Percentiles rank a stretch among this genome's conserved stretches.
phyloP scores from a whole-genome alignment of 2,797 vertebrate species.

The Typhlichthys eigenmanni region DNA sequence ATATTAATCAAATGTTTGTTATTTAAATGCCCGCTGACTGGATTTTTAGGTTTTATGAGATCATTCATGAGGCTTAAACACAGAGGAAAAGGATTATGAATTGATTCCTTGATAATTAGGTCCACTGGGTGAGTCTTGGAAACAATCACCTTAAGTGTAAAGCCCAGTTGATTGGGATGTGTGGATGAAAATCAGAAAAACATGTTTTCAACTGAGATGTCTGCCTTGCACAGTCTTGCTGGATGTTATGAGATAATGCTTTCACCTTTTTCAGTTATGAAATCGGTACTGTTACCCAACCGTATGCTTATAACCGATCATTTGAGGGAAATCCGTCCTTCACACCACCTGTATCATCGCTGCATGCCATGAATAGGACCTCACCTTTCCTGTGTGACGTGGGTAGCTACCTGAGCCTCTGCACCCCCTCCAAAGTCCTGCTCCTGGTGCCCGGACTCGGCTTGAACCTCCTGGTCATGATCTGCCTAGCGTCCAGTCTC shows the following conservation, averaged over 20 bases:
- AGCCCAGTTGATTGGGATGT: conserved; percentile 49
- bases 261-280: neutral
- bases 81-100: conserved; percentile 64
- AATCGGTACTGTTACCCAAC: conserved; percentile 7
- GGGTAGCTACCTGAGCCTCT: conserved; percentile 57
- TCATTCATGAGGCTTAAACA: conserved; percentile 55
- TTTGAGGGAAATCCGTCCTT: conserved; percentile 4
- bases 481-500: conserved; percentile 51
- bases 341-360: conserved; percentile 10
- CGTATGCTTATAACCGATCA: conserved; percentile 7
- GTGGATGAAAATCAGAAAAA: conserved; percentile 34
- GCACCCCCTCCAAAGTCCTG: conserved; percentile 56
- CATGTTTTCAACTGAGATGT: conserved; percentile 46
- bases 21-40: conserved; percentile 45
- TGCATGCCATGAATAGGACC: conserved; percentile 57
- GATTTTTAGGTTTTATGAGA: conserved; percentile 52
- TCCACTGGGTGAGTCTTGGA: conserved; percentile 67
- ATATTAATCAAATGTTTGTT: conserved; percentile 30
- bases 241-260: conserved; percentile 1
- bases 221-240: conserved; percentile 26
- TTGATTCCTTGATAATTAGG: conserved; percentile 73
- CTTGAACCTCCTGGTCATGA: conserved; percentile 65
- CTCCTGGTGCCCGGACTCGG: conserved; percentile 60
- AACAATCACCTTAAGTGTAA: conserved; percentile 51
- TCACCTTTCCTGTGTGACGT: conserved; percentile 44